A percentile compares a stretch with the other conserved stretches of the same genome.
phyloP scores from a whole-genome alignment of 2,113 vertebrate species.

The Ailuropoda melanoleuca region DNA sequence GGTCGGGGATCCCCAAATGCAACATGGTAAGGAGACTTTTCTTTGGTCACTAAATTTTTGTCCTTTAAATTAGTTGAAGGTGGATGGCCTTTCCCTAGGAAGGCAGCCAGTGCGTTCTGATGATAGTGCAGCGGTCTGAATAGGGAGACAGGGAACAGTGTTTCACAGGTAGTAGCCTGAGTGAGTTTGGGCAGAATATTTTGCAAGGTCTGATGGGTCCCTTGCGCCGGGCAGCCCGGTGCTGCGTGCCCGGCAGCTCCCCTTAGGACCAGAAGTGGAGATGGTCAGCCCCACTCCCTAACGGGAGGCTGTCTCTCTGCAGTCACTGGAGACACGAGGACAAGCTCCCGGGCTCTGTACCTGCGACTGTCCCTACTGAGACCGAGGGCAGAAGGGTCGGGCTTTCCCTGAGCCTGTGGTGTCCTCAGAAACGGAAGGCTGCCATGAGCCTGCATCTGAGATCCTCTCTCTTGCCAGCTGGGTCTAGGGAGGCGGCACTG shows the following conservation, averaged over 20 bases:
- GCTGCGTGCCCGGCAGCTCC: not conserved
- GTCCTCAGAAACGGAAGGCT: not conserved
- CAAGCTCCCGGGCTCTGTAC: not conserved
- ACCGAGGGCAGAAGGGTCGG: not conserved
- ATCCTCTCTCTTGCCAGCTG: not conserved
- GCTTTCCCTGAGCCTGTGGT: too few species aligned
- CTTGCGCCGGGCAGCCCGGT: not conserved
- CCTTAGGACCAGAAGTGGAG: not conserved
- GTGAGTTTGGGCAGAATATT: not conserved
- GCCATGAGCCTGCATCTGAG: not conserved
- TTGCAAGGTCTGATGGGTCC: not conserved
- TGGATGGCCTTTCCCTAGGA: not conserved
- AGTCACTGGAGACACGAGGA: not conserved
- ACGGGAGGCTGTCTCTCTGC: not conserved
- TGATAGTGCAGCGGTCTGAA: rapidly evolving
- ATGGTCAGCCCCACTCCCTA: not conserved
- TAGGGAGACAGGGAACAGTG: rapidly evolving
- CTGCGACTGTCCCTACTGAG: not conserved
- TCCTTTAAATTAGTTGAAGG: not conserved
- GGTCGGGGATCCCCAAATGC: not conserved
- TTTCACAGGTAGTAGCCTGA: not conserved
- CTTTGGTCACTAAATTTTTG: not conserved
- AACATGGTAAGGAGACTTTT: not conserved
- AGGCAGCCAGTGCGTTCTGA: not conserved
- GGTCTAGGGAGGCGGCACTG: not conserved